Percentiles rank a stretch among this genome's conserved stretches.
Conservation (phyloP, 1,140 invertebrate species). For the Cydia strobilella region DNA sequence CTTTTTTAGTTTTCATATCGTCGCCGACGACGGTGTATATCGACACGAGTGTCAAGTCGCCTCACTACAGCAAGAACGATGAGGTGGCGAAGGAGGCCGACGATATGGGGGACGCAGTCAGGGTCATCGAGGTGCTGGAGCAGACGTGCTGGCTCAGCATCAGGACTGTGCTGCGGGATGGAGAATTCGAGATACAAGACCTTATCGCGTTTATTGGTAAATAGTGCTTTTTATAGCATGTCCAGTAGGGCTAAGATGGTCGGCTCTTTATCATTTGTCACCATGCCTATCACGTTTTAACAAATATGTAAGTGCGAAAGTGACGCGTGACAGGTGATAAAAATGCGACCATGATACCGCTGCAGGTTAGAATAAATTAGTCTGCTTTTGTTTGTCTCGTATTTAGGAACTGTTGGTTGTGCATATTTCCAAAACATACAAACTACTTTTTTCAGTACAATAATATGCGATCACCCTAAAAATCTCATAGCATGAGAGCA, state of each 20-base stretch:
- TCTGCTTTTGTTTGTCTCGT: neutral
- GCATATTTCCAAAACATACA: no score
- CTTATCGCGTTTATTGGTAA: constrained; percentile 76
- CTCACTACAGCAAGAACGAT: constrained; percentile 75
- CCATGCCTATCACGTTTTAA: no score
- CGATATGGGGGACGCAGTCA: constrained; percentile 53
- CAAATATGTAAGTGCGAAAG: no score
- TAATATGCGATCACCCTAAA: no score
- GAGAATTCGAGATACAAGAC: constrained; percentile 74
- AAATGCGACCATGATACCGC: no score
- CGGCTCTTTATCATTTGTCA: no score
- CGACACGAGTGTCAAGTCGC: constrained; percentile 65
- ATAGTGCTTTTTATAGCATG: constrained; percentile 23
- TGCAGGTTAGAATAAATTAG: no score
- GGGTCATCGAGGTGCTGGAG: constrained; percentile 59
- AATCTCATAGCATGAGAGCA: no score
- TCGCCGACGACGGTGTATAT: constrained; percentile 76
- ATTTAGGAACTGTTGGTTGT: neutral
- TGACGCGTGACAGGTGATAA: no score
- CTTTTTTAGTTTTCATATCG: constrained; percentile 69
- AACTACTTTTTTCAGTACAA: no score
- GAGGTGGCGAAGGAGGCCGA: constrained; percentile 46
- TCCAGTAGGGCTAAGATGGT: no score
- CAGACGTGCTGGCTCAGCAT: constrained; percentile 64
- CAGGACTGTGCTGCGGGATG: constrained; percentile 65